These are phyloP conservation scores for Phocoena sinus DNA, from an alignment of 2,113 vertebrate species.

Conservation along the genomic window DNA sequence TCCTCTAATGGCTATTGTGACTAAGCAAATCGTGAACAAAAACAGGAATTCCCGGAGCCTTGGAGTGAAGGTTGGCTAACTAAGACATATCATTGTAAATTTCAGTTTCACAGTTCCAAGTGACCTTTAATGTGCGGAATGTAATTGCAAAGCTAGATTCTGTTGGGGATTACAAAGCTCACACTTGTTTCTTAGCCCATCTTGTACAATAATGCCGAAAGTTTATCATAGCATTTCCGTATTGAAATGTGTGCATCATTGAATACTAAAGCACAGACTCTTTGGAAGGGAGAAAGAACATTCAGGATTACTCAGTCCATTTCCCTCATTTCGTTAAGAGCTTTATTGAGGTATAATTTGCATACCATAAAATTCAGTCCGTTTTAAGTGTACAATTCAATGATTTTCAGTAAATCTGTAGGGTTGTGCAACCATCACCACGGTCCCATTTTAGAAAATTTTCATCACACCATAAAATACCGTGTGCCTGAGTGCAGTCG, in stretches of 20 bases:
- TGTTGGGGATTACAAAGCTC: conserved; percentile 31
- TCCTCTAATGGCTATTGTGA: background rate
- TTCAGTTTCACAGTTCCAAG: conserved; percentile 11
- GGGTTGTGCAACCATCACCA: background rate
- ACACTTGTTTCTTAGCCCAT: conserved; percentile 13
- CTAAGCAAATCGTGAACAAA: conserved; percentile 8
- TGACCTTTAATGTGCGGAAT: conserved; percentile 51
- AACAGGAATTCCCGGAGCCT: background rate
- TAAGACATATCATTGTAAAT: conserved; percentile 51
- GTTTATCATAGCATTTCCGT: conserved; percentile 48
- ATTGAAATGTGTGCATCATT: conserved; percentile 23
- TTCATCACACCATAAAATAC: background rate
- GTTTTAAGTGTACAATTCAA: background rate
- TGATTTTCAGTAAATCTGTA: conserved; percentile 9
- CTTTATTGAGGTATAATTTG: conserved; percentile 38
- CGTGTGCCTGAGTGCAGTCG: background rate
- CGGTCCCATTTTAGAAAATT: background rate
- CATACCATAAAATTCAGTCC: background rate
- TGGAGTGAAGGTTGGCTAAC: conserved; percentile 40
- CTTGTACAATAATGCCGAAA: background rate
- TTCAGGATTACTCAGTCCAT: background rate
- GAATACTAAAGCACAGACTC: conserved; percentile 4
- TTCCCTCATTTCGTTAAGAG: conserved; percentile 29
- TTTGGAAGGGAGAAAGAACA: background rate
- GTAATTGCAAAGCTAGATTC: conserved; percentile 51